Percentiles rank a stretch among this genome's conserved stretches.
phyloP scores from a whole-genome alignment of 2,113 vertebrate species.

The Cranoglanis bouderius region DNA sequence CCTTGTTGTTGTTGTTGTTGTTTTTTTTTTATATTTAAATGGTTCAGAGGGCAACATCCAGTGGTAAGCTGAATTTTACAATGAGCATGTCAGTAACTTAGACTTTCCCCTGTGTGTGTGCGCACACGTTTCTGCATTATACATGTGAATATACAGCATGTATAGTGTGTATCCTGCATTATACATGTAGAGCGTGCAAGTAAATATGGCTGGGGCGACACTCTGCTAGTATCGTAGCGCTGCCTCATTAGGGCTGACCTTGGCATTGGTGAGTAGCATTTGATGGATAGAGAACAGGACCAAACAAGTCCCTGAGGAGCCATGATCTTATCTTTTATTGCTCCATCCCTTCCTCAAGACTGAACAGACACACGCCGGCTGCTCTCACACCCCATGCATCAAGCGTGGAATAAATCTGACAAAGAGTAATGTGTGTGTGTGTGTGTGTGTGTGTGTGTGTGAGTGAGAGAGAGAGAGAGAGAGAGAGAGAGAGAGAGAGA shows the following conservation, averaged over 20 bases:
- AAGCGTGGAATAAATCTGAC: constrained; percentile 81
- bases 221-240: constrained; percentile 60
- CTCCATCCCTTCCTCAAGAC: constrained; percentile 75
- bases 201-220: constrained; percentile 45
- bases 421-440: constrained; percentile 58
- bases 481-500: constrained; percentile 27
- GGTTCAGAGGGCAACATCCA: neutral
- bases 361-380: constrained; percentile 72
- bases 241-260: constrained; percentile 85
- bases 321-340: constrained; percentile 77
- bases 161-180: constrained; percentile 38
- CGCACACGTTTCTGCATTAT: constrained; percentile 6
- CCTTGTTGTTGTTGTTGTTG: too few relatives aligned
- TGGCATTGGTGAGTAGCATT: constrained; percentile 72
- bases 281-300: constrained; percentile 79
- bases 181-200: constrained; percentile 30
- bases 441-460: constrained; percentile 30
- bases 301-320: constrained; percentile 75
- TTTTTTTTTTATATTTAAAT: neutral
- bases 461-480: neutral
- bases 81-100: neutral
- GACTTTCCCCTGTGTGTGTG: neutral
- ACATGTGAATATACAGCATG: constrained; percentile 35
- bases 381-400: constrained; percentile 60
- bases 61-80: neutral